Evolutionary conservation across 1,140 invertebrate genomes (phyloP).

Genomic region (Leptinotarsa lineolata): DNA sequence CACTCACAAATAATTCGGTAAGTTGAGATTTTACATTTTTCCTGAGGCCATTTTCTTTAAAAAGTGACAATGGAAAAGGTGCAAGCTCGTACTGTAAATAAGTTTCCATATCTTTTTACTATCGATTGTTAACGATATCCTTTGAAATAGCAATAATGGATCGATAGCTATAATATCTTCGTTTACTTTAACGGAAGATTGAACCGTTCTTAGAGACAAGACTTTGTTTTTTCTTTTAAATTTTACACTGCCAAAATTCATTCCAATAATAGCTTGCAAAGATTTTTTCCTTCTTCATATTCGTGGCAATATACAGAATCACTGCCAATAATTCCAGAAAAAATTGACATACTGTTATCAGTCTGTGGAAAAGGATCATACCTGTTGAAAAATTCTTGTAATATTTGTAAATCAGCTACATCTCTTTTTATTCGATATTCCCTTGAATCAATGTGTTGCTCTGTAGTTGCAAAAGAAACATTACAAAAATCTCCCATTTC

Average conservation of each 20-base stretch:
- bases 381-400: slow-evolving; percentile 18
- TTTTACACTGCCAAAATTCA: slow-evolving; percentile 14
- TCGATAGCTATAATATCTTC: not conserved
- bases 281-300: slow-evolving; percentile 26
- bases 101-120: slow-evolving; percentile 26
- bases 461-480: slow-evolving; percentile 20
- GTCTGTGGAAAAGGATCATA: slow-evolving; percentile 28
- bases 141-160: slow-evolving; percentile 18
- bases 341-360: slow-evolving; percentile 23
- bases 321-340: slow-evolving; percentile 27
- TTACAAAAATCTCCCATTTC: slow-evolving; percentile 29
- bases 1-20: slow-evolving; percentile 6
- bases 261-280: slow-evolving; percentile 3
- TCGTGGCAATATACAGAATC: slow-evolving; percentile 12
- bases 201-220: slow-evolving; percentile 19
- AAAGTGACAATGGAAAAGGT: slow-evolving; percentile 18
- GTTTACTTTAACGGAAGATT: slow-evolving; percentile 18
- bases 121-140: slow-evolving; percentile 13
- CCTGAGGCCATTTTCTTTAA: no score
- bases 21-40: slow-evolving; percentile 19
- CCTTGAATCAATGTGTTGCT: slow-evolving; percentile 26
- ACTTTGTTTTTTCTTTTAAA: slow-evolving; percentile 14
- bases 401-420: slow-evolving; percentile 11
- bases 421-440: slow-evolving; percentile 26
- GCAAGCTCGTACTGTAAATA: slow-evolving; percentile 29